Evolutionary conservation across 1,140 invertebrate species (phyloP).

Genomic region (Leptoteleia sp.): DNA sequence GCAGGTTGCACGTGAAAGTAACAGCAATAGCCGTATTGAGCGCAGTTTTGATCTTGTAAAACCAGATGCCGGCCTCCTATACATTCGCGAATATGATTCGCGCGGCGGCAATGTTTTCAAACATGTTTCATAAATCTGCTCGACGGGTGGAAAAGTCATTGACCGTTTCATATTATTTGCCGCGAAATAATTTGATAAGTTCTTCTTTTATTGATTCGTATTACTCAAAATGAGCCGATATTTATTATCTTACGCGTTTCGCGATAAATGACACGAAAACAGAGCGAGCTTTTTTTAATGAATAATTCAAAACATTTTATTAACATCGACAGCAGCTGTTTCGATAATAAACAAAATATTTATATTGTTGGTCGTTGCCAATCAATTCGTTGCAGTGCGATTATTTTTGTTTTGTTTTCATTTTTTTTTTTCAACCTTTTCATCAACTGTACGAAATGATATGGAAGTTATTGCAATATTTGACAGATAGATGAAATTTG

Average conservation of each 20-base stretch:
- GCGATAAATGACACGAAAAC: not conserved
- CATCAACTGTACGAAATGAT: too few relatives aligned
- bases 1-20: slow-evolving; percentile 62
- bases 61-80: slow-evolving; percentile 32
- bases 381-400: too few relatives aligned
- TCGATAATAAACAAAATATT: too few relatives aligned
- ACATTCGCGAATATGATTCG: slow-evolving; percentile 21
- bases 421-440: too few relatives aligned
- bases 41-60: slow-evolving; percentile 28
- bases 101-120: slow-evolving; percentile 20
- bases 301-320: not conserved
- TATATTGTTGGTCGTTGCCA: too few relatives aligned
- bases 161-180: slow-evolving; percentile 32
- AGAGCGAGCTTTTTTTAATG: too few relatives aligned
- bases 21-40: slow-evolving; percentile 36
- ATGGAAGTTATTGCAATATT: too few relatives aligned
- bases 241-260: not conserved
- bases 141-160: slow-evolving; percentile 31
- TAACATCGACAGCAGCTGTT: too few relatives aligned
- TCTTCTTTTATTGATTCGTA: slow-evolving; percentile 32
- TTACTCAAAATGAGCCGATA: slow-evolving; percentile 3
- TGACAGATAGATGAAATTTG: too few relatives aligned
- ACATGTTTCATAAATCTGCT: slow-evolving; percentile 30
- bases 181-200: slow-evolving; percentile 36
- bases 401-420: too few relatives aligned